Percentiles rank a stretch among this genome's conserved stretches.
Conservation (phyloP, 2,113 vertebrate species). For the Strix uralensis region DNA sequence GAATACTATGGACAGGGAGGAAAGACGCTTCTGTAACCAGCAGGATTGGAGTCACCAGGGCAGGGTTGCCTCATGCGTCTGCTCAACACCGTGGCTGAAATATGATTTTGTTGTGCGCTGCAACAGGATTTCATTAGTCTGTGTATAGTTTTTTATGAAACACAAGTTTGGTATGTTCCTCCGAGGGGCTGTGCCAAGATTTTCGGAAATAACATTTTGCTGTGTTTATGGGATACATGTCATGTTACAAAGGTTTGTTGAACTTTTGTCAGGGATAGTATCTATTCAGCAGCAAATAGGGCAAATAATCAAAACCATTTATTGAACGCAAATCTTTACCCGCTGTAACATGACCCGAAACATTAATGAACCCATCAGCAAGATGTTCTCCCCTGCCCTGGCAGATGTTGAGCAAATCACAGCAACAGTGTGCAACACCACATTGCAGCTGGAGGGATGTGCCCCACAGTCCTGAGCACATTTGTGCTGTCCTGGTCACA, state of each 20-base stretch:
- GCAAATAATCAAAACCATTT: background rate
- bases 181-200: background rate
- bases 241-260: background rate
- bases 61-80: background rate
- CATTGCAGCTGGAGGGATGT: background rate
- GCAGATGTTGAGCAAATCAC: background rate
- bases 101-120: background rate
- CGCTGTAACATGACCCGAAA: fast-evolving
- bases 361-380: background rate
- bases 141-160: background rate
- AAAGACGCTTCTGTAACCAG: background rate
- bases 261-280: background rate
- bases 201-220: background rate
- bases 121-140: background rate
- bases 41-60: background rate
- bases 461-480: fast-evolving
- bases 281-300: background rate
- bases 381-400: background rate
- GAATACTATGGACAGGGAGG: background rate
- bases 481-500: background rate
- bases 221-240: background rate
- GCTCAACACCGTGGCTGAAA: background rate
- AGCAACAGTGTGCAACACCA: fast-evolving
- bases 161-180: background rate
- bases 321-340: background rate